Percentiles rank a stretch among this genome's conserved stretches.
phyloP scores from a whole-genome alignment of 2,888 invertebrate species.

The Synanthedon vespiformis region DNA sequence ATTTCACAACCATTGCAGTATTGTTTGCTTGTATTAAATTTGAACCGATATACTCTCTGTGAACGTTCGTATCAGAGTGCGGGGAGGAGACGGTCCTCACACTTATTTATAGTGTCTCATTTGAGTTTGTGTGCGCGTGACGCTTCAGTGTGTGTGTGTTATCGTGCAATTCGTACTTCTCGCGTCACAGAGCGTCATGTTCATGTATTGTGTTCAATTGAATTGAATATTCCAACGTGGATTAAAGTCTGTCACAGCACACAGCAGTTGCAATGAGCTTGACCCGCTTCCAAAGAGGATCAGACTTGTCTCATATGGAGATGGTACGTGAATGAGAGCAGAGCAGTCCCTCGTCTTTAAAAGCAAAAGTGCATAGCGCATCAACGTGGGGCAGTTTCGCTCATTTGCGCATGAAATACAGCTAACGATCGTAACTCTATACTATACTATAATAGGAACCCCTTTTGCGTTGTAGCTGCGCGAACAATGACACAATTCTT shows the following conservation, averaged over 20 bases:
- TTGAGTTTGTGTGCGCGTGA: slow-evolving; percentile 1
- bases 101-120: slow-evolving; percentile 36
- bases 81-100: slow-evolving; percentile 23
- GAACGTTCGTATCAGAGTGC: slow-evolving; percentile 34
- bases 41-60: slow-evolving; percentile 24
- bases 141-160: too few species aligned
- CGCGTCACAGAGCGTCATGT: slow-evolving; percentile 23
- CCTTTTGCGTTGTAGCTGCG: background rate
- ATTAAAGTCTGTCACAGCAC: slow-evolving; percentile 2
- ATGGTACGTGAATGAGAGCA: too few species aligned
- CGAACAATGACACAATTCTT: background rate
- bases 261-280: slow-evolving; percentile 14
- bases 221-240: slow-evolving; percentile 6
- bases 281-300: slow-evolving; percentile 23
- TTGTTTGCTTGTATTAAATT: slow-evolving; percentile 3
- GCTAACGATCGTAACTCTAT: background rate
- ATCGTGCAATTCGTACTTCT: slow-evolving; percentile 10
- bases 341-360: background rate
- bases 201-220: slow-evolving; percentile 6
- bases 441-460: background rate
- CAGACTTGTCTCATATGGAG: slow-evolving; percentile 10
- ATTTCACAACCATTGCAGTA: slow-evolving; percentile 44
- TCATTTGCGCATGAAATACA: background rate
- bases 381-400: slow-evolving; percentile 1
- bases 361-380: background rate